These are phyloP conservation scores for Sinocyclocheilus anshuiensis DNA, from an alignment of 2,113 vertebrate genomes.

Conservation along the genomic window DNA sequence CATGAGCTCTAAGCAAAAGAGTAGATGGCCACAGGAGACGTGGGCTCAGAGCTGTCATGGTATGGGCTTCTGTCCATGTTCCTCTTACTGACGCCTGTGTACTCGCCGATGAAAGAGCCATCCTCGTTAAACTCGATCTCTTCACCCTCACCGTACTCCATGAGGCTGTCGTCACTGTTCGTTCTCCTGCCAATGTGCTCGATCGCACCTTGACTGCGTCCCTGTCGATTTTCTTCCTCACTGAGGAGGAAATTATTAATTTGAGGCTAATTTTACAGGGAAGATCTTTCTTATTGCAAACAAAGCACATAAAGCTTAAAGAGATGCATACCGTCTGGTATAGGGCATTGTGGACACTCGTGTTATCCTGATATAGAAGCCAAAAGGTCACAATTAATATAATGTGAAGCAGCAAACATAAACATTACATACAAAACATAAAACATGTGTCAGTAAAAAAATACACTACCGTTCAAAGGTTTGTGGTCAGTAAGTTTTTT, in stretches of 20 bases:
- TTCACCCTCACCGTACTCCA: constrained; percentile 93
- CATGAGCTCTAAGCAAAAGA: constrained; percentile 48
- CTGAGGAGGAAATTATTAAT: constrained; percentile 65
- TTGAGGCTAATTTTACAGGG: neutral
- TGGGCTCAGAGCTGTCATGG: constrained; percentile 74
- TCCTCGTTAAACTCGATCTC: constrained; percentile 96
- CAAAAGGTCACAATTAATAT: constrained; percentile 14
- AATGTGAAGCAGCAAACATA: neutral
- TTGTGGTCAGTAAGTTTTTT: neutral
- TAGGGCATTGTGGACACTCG: constrained; percentile 74
- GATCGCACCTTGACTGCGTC: constrained; percentile 86
- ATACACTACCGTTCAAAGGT: neutral
- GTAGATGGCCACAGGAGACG: constrained; percentile 50
- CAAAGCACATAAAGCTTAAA: neutral
- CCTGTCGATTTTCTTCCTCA: constrained; percentile 92
- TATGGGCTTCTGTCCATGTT: constrained; percentile 91
- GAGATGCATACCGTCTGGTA: constrained; percentile 69
- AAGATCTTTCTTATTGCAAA: no score
- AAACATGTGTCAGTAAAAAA: neutral
- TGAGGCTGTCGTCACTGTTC: constrained; percentile 95
- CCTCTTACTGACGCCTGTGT: constrained; percentile 90
- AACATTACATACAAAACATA: neutral
- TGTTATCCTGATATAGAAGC: constrained; percentile 70
- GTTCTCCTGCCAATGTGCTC: constrained; percentile 88
- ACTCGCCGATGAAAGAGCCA: constrained; percentile 97